These are phyloP conservation scores for Anisognathus igniventris DNA, from an alignment of 2,797 vertebrate species.

Conservation along the genomic window DNA sequence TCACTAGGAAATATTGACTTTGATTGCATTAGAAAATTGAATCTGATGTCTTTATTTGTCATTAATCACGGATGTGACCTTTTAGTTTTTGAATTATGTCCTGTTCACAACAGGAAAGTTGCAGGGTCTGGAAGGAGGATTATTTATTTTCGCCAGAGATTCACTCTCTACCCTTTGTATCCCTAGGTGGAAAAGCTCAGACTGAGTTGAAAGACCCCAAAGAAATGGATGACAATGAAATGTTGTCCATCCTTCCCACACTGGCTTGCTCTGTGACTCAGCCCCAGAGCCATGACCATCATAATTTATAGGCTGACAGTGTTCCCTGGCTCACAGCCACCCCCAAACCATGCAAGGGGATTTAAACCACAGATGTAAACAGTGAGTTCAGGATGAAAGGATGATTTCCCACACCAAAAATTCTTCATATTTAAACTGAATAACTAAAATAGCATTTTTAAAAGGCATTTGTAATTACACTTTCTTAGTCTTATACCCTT, in stretches of 20 bases:
- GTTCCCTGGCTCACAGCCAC: neutral
- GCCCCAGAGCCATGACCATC: accelerated
- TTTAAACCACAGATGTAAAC: neutral
- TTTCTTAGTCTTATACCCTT: neutral
- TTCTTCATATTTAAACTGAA: neutral
- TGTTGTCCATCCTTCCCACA: neutral
- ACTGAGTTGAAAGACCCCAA: neutral
- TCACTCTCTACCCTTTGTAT: neutral
- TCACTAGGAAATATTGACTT: neutral
- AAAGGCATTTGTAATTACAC: neutral
- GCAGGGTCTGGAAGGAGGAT: neutral
- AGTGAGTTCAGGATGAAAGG: neutral
- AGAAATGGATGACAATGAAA: neutral
- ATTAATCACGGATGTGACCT: neutral
- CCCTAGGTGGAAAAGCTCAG: neutral
- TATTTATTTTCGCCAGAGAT: neutral
- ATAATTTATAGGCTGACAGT: accelerated
- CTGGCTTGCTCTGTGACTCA: neutral
- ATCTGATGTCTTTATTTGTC: neutral
- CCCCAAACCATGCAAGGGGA: neutral
- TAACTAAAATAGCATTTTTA: neutral
- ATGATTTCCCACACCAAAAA: neutral
- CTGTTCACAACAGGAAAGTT: neutral
- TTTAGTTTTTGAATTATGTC: neutral
- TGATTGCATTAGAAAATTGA: neutral